Conservation (phyloP, 64 coral and sea anemone species). For the Dendronephthya gigantea region DNA sequence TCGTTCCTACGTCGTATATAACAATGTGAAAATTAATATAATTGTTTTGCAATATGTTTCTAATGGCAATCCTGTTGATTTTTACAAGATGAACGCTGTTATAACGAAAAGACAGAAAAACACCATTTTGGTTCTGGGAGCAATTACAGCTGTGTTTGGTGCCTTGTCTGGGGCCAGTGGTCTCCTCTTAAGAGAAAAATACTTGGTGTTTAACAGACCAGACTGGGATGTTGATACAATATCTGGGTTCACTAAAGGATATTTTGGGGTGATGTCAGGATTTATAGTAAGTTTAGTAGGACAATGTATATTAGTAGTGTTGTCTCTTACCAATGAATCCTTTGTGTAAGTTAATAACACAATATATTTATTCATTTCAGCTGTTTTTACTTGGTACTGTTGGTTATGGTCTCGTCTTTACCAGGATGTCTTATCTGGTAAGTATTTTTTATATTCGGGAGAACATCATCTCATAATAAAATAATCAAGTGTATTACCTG, state of each 20-base stretch:
- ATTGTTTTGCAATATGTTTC: too few relatives aligned
- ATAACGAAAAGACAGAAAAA: slow-evolving; percentile 7
- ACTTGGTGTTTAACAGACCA: background rate
- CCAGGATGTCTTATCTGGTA: background rate
- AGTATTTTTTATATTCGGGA: background rate
- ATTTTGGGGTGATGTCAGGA: slow-evolving; percentile 7
- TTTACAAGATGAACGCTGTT: background rate
- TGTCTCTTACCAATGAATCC: too few relatives aligned
- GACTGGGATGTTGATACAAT: background rate
- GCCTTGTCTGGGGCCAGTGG: background rate
- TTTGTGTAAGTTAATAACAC: too few relatives aligned
- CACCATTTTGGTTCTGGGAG: background rate
- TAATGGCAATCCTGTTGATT: background rate
- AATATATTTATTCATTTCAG: too few relatives aligned
- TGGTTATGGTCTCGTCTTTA: background rate
- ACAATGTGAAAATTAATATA: too few relatives aligned
- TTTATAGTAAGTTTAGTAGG: background rate
- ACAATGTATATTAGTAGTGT: too few relatives aligned
- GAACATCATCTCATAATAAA: background rate
- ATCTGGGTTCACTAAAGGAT: background rate
- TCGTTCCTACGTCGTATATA: too few relatives aligned
- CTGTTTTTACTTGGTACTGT: background rate
- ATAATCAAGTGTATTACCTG: background rate
- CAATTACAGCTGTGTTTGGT: background rate
- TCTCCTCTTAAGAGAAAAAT: background rate